Conservation (phyloP, 2,797 vertebrate species). For the Pagetopsis macropterus region DNA sequence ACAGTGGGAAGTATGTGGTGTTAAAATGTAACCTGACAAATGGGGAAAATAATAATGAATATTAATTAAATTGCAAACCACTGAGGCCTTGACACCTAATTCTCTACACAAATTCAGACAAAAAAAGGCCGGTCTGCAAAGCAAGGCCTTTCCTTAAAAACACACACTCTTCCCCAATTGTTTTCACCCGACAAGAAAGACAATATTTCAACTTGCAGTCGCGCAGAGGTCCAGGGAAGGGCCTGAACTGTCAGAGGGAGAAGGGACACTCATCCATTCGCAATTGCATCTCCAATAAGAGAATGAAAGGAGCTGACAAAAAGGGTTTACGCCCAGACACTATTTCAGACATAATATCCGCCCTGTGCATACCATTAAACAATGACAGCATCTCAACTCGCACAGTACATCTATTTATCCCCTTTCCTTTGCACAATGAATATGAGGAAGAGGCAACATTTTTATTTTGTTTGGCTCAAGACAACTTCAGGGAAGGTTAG, state of each 20-base stretch:
- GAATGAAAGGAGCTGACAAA: constrained; percentile 83
- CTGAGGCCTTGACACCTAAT: constrained; percentile 54
- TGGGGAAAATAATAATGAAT: constrained; percentile 31
- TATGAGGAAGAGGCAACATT: constrained; percentile 75
- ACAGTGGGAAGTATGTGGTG: constrained; percentile 23
- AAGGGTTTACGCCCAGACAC: constrained; percentile 87
- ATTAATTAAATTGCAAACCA: constrained; percentile 39
- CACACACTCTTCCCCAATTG: constrained; percentile 39
- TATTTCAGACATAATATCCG: constrained; percentile 87
- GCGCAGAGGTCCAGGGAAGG: constrained; percentile 42
- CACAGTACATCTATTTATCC: constrained; percentile 78
- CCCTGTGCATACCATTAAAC: constrained; percentile 84
- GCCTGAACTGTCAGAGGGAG: constrained; percentile 51
- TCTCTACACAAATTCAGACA: constrained; percentile 27
- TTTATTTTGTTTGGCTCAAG: constrained; percentile 48
- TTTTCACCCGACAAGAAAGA: constrained; percentile 63
- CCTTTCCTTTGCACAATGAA: constrained; percentile 72
- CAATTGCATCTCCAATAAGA: constrained; percentile 81
- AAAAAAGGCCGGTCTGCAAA: constrained; percentile 41
- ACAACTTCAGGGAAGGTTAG: constrained; percentile 71
- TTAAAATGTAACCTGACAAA: constrained; percentile 32
- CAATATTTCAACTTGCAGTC: constrained; percentile 57
- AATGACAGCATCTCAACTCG: constrained; percentile 79
- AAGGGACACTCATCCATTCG: constrained; percentile 64
- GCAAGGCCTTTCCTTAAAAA: constrained; percentile 48